Evolutionary conservation across 2,113 vertebrate species (phyloP).

Genomic region (Pogona vitticeps): DNA sequence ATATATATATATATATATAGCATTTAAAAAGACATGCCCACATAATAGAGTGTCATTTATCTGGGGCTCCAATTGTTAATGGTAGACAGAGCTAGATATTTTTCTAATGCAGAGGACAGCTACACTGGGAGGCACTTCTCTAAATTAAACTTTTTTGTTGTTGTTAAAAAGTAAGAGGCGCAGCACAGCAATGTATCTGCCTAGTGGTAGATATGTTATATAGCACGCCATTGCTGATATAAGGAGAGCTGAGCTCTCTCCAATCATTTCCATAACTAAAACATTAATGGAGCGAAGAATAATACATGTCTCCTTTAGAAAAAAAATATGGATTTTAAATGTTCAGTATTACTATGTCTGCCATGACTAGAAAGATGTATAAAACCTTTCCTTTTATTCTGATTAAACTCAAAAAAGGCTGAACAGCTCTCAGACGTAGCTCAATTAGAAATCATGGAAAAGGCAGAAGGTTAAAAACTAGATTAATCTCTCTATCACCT

Average conservation of each 20-base stretch:
- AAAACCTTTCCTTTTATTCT: background rate
- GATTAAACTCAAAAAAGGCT: background rate
- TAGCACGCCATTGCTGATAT: background rate
- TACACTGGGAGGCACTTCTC: background rate
- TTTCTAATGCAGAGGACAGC: background rate
- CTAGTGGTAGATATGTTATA: too few species aligned
- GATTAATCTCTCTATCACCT: background rate
- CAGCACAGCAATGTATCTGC: too few species aligned
- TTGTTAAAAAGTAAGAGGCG: too few species aligned
- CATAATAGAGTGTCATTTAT: background rate
- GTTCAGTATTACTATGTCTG: background rate
- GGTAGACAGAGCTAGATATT: background rate
- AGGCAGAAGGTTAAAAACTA: background rate
- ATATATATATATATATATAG: background rate
- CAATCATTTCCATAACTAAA: background rate
- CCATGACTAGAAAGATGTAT: background rate
- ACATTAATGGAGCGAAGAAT: background rate
- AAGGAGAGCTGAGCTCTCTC: background rate
- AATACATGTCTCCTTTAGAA: background rate
- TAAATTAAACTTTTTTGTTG: background rate
- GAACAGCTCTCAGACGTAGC: background rate
- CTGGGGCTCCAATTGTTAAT: background rate
- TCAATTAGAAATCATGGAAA: background rate
- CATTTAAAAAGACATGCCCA: background rate
- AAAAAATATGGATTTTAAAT: background rate